These are phyloP conservation scores for Geococcyx californianus DNA, from an alignment of 2,113 vertebrate species.

Conservation along the genomic window DNA sequence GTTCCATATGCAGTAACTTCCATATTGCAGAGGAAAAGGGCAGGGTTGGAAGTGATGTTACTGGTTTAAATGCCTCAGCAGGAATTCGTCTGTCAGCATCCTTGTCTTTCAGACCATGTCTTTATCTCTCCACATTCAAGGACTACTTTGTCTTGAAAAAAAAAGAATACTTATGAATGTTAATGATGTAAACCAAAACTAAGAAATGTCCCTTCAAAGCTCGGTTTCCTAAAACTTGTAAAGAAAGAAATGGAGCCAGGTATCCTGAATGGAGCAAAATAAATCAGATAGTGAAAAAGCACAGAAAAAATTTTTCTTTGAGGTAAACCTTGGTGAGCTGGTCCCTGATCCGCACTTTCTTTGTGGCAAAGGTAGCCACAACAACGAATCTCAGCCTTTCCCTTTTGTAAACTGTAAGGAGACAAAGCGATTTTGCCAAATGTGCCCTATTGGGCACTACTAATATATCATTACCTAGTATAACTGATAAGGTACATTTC, in stretches of 20 bases:
- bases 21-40: not conserved
- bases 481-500: not conserved
- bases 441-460: not conserved
- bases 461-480: not conserved
- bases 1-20: fast-evolving
- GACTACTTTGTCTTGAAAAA: not conserved
- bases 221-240: not conserved
- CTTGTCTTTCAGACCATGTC: not conserved
- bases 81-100: not conserved
- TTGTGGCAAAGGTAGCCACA: not conserved
- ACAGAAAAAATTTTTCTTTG: not conserved
- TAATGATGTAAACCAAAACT: not conserved
- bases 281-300: not conserved
- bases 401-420: not conserved
- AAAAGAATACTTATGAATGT: not conserved
- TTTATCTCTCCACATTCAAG: not conserved
- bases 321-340: not conserved
- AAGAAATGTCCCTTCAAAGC: not conserved
- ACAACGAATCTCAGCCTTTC: not conserved
- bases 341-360: not conserved
- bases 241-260: not conserved
- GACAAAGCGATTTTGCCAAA: not conserved
- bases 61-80: not conserved
- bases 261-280: not conserved
- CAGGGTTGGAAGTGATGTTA: not conserved